Evolutionary conservation across 2,797 vertebrate species (phyloP).

Genomic region (Enteromius viviparus): DNA sequence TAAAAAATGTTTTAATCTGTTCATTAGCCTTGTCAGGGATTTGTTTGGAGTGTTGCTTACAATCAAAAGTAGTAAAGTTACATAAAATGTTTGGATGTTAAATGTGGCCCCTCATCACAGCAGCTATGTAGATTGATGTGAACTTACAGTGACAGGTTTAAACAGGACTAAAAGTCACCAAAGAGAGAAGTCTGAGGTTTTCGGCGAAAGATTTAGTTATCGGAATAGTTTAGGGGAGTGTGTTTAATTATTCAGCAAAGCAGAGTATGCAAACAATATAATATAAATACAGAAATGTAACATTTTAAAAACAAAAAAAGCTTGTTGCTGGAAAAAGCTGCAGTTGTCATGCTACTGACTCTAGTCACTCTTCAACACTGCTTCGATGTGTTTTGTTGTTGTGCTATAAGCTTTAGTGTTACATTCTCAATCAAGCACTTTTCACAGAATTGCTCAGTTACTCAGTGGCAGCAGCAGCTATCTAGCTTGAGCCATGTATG

Average conservation of each 20-base stretch:
- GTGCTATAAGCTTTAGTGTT: background rate
- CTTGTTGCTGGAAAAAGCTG: background rate
- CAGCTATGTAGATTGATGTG: background rate
- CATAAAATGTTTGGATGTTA: background rate
- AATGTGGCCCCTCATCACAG: background rate
- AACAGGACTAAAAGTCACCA: background rate
- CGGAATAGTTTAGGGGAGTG: background rate
- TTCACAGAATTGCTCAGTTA: background rate
- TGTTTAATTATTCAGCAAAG: background rate
- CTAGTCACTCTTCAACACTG: background rate
- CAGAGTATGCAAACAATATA: background rate
- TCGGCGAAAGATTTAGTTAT: background rate
- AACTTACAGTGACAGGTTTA: background rate
- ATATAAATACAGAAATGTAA: background rate
- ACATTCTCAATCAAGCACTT: background rate
- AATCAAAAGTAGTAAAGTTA: background rate
- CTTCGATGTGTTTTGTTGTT: background rate
- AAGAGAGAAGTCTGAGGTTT: background rate
- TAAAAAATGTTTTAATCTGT: background rate
- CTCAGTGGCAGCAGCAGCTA: background rate
- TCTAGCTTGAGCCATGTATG: background rate
- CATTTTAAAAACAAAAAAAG: background rate
- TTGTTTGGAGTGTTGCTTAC: background rate
- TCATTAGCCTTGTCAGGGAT: background rate
- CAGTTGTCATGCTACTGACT: background rate